phyloP scores from a whole-genome alignment of 2,888 invertebrate species.

The Parnassius mnemosyne region DNA sequence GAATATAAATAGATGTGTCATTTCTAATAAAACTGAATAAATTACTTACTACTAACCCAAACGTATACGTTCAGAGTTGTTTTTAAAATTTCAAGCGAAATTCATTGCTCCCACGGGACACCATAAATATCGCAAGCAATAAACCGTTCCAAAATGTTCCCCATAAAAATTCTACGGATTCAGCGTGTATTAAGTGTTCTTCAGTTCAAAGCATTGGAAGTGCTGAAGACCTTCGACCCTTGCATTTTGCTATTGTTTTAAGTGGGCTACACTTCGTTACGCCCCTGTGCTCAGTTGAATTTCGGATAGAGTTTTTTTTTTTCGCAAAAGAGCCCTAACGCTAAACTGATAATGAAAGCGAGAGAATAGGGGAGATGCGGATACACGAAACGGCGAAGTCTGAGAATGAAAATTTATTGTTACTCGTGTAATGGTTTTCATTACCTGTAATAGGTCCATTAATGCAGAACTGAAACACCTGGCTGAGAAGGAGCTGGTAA shows the following conservation, averaged over 20 bases:
- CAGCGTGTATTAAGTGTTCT: constrained; percentile 76
- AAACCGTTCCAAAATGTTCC: constrained; percentile 60
- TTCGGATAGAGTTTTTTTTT: constrained; percentile 68
- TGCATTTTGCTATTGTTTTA: constrained; percentile 79
- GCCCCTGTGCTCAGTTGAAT: constrained; percentile 67
- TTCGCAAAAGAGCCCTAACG: constrained; percentile 57
- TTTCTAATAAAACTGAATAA: neutral
- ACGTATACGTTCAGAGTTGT: constrained; percentile 31
- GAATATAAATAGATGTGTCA: no score
- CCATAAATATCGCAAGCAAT: constrained; percentile 66
- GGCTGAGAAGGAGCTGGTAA: constrained; percentile 34
- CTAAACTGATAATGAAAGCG: constrained; percentile 76
- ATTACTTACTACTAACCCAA: neutral
- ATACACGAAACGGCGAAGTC: constrained; percentile 48
- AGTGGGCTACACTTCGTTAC: constrained; percentile 77
- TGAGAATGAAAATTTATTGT: constrained; percentile 72
- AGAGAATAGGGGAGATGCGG: constrained; percentile 47
- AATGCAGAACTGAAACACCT: constrained; percentile 66
- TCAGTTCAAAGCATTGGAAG: constrained; percentile 65
- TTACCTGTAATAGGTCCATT: constrained; percentile 61
- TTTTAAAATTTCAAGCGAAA: constrained; percentile 57
- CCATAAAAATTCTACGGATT: constrained; percentile 72
- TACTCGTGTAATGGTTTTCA: constrained; percentile 61
- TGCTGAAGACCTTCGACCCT: constrained; percentile 62
- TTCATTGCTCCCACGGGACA: constrained; percentile 59